Evolutionary conservation across 2,888 invertebrate genomes (phyloP).

Genomic region (Ecliptopera silaceata): DNA sequence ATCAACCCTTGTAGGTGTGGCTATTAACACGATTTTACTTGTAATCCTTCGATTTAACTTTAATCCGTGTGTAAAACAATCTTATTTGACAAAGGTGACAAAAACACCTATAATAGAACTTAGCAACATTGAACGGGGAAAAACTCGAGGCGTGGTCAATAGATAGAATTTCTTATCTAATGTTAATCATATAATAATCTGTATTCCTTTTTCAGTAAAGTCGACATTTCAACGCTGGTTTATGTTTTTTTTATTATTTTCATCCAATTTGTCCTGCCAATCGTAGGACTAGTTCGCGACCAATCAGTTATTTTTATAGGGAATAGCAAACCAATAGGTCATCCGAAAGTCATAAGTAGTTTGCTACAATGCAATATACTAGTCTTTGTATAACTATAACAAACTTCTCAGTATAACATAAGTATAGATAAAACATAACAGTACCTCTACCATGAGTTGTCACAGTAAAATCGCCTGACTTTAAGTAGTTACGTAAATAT

Average conservation of each 20-base stretch:
- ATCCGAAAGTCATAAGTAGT: neutral
- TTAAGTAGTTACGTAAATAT: too few relatives aligned
- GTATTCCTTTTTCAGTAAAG: slow-evolving; percentile 35
- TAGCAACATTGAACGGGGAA: neutral
- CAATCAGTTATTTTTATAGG: slow-evolving; percentile 25
- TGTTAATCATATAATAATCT: slow-evolving; percentile 29
- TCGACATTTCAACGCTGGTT: slow-evolving; percentile 27
- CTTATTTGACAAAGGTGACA: slow-evolving; percentile 34
- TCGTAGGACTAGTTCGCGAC: slow-evolving; percentile 20
- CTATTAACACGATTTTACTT: slow-evolving; percentile 35
- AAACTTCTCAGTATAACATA: too few relatives aligned
- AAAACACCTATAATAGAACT: too few relatives aligned
- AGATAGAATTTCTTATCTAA: slow-evolving; percentile 16
- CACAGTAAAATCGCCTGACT: too few relatives aligned
- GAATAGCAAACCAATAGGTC: slow-evolving; percentile 15
- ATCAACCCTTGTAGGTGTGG: slow-evolving; percentile 35
- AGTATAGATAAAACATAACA: too few relatives aligned
- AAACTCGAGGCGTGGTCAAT: slow-evolving; percentile 5
- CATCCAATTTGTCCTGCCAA: slow-evolving; percentile 33
- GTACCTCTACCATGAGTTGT: too few relatives aligned
- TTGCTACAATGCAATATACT: neutral
- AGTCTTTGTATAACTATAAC: neutral
- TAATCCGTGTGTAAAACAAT: slow-evolving; percentile 34
- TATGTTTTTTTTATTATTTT: slow-evolving; percentile 30
- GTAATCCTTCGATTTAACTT: slow-evolving; percentile 21